Conservation (phyloP, 2,113 vertebrate species). For the Onychostoma macrolepis region DNA sequence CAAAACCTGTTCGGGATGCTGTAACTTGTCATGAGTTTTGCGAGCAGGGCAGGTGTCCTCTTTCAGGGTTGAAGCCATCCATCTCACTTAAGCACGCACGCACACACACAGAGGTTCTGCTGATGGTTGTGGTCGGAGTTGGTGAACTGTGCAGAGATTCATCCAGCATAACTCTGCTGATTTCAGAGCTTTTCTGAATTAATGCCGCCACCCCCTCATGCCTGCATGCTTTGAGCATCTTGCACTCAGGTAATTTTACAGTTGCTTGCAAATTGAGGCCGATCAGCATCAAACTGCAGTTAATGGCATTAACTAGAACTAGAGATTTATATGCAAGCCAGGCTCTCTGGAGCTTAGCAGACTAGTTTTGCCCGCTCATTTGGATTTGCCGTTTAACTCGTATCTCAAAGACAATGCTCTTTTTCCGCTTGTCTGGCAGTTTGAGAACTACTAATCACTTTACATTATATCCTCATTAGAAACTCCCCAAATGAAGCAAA, state of each 20-base stretch:
- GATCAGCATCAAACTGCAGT: neutral
- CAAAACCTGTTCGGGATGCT: slow-evolving; percentile 36
- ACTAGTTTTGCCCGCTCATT: neutral
- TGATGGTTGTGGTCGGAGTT: slow-evolving; percentile 30
- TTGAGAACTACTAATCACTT: neutral
- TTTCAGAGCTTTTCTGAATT: slow-evolving; percentile 42
- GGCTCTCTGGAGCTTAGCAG: neutral
- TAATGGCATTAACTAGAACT: slow-evolving; percentile 22
- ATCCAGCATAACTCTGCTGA: slow-evolving; percentile 32
- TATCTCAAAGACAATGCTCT: neutral
- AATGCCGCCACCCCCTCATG: slow-evolving; percentile 4
- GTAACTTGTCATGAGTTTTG: slow-evolving; percentile 45
- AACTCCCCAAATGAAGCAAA: neutral
- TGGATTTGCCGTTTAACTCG: neutral
- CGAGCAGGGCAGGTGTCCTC: slow-evolving; percentile 28
- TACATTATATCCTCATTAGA: neutral
- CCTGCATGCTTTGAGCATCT: slow-evolving; percentile 7
- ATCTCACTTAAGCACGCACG: slow-evolving; percentile 44
- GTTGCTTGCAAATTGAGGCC: slow-evolving; percentile 19
- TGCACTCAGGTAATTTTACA: slow-evolving; percentile 23
- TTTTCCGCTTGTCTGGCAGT: neutral
- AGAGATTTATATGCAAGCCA: neutral
- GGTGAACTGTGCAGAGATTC: slow-evolving; percentile 32
- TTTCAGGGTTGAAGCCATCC: slow-evolving; percentile 46
- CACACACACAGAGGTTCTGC: neutral